Percentiles rank a stretch among this genome's conserved stretches.
Conservation (phyloP, 2,888 invertebrate species). For the Drosophila antonietae region DNA sequence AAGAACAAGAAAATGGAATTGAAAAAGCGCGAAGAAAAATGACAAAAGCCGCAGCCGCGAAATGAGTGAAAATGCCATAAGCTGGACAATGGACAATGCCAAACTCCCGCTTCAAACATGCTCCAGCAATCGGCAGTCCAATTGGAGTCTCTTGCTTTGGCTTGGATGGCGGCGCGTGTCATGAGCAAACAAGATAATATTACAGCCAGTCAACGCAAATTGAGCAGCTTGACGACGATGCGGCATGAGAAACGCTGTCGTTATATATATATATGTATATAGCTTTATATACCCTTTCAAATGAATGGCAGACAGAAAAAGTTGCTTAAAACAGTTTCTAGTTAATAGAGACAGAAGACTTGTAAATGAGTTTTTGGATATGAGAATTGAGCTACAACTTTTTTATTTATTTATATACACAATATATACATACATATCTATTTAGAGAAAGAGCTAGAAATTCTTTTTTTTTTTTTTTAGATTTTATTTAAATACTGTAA, state of each 20-base stretch:
- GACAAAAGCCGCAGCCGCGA: slow-evolving; percentile 65
- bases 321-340: neutral
- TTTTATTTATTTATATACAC: too few species aligned
- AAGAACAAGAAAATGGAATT: slow-evolving; percentile 13
- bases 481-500: too few species aligned
- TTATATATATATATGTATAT: neutral
- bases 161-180: slow-evolving; percentile 65
- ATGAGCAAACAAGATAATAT: slow-evolving; percentile 80
- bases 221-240: slow-evolving; percentile 53
- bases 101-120: slow-evolving; percentile 15
- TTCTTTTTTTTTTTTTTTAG: too few species aligned
- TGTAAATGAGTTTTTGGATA: neutral
- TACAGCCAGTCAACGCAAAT: slow-evolving; percentile 73
- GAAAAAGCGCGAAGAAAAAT: slow-evolving; percentile 37
- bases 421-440: too few species aligned
- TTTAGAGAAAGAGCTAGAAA: too few species aligned
- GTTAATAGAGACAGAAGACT: neutral
- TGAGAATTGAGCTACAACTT: too few species aligned
- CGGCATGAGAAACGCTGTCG: slow-evolving; percentile 16
- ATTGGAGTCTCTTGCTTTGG: neutral
- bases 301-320: neutral
- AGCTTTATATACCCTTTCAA: slow-evolving; percentile 22
- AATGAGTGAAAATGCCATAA: slow-evolving; percentile 62
- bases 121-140: neutral
- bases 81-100: slow-evolving; percentile 71